Percentiles rank a stretch among this genome's conserved stretches.
These are phyloP conservation scores for Sparidentex hasta DNA, from an alignment of 2,797 vertebrate genomes.

Conservation along the genomic window DNA sequence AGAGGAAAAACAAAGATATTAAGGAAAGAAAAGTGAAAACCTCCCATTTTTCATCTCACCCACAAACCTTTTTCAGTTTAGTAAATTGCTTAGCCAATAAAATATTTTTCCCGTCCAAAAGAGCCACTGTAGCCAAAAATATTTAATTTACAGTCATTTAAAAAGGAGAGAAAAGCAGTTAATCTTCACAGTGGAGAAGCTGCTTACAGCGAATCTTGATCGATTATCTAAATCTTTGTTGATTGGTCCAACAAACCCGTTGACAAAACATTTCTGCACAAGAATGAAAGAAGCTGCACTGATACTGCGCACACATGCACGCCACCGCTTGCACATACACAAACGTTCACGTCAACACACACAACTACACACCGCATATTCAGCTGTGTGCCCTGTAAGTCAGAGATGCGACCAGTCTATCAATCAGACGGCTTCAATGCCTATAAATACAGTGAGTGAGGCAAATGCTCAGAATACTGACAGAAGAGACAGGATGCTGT, in stretches of 20 bases:
- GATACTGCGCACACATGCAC: neutral
- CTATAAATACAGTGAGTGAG: slow-evolving; percentile 77
- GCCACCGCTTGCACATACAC: neutral
- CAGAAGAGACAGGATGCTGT: slow-evolving; percentile 48
- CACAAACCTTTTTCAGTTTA: neutral
- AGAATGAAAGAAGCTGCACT: neutral
- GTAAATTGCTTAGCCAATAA: neutral
- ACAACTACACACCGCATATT: slow-evolving; percentile 33
- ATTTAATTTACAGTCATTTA: too few relatives aligned
- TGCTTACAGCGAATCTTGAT: neutral
- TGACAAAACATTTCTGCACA: neutral
- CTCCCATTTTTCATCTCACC: neutral
- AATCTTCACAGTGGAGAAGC: neutral
- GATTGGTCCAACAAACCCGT: too few relatives aligned
- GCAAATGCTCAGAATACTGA: slow-evolving; percentile 66
- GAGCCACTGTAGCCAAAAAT: too few relatives aligned
- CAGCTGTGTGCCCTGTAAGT: slow-evolving; percentile 60
- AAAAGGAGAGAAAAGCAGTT: neutral
- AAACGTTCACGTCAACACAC: slow-evolving; percentile 8
- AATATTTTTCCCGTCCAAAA: neutral
- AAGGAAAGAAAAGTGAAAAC: too few relatives aligned
- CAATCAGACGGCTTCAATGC: slow-evolving; percentile 50
- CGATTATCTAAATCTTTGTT: too few relatives aligned
- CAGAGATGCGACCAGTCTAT: slow-evolving; percentile 32
- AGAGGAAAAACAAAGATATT: too few relatives aligned